Evolutionary conservation across 2,113 vertebrate genomes (phyloP).

Genomic region (Gambusia affinis): DNA sequence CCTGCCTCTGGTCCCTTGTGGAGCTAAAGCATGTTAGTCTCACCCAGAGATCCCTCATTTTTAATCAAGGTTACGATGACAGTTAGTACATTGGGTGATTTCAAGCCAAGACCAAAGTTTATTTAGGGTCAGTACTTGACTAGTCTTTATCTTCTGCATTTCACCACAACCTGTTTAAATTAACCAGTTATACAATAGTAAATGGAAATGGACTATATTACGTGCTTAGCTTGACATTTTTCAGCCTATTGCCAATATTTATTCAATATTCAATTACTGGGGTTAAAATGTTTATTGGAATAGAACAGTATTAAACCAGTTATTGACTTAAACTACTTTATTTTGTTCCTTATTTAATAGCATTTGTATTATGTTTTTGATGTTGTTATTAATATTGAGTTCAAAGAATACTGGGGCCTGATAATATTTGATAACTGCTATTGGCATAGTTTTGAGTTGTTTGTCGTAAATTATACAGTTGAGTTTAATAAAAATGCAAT

Average conservation of each 20-base stretch:
- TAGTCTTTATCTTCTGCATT: not conserved
- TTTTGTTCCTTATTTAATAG: not conserved
- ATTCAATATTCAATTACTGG: not conserved
- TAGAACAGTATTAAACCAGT: not conserved
- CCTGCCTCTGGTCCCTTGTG: constrained; percentile 67
- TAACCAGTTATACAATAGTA: not conserved
- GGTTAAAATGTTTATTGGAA: not conserved
- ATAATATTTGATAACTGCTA: not conserved
- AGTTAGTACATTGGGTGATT: not conserved
- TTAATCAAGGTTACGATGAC: not conserved
- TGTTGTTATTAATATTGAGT: not conserved
- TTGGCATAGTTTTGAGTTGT: not conserved
- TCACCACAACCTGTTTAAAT: not conserved
- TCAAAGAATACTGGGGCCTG: not conserved
- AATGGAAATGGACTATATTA: not conserved
- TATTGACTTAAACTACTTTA: not conserved
- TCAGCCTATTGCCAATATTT: not conserved
- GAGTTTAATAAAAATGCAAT: not conserved
- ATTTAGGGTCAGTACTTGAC: not conserved
- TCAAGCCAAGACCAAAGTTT: not conserved
- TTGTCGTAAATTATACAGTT: not conserved
- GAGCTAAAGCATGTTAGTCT: constrained; percentile 60
- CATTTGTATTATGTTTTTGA: not conserved
- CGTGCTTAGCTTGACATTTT: not conserved
- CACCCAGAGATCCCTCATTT: constrained; percentile 35